Conservation (phyloP, 1,140 invertebrate genomes). For the Diorhabda sublineata region DNA sequence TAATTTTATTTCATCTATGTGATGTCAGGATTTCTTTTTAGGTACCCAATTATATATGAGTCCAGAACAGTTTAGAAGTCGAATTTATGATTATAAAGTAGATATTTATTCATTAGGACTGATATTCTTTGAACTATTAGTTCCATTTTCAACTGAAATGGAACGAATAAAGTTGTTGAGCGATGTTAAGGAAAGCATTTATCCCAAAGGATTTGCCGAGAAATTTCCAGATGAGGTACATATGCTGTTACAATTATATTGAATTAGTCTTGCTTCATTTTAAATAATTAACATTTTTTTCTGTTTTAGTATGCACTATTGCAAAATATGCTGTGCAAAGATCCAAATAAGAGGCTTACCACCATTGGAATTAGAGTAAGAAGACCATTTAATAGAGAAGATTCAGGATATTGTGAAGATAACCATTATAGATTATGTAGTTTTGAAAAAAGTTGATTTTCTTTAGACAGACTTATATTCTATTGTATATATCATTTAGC, state of each 20-base stretch:
- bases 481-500: no score
- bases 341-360: constrained; percentile 70
- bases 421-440: constrained; percentile 22
- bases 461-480: no score
- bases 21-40: constrained; percentile 24
- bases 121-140: constrained; percentile 88
- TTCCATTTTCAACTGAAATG: constrained; percentile 86
- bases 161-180: constrained; percentile 69
- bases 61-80: constrained; percentile 81
- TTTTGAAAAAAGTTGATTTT: constrained; percentile 17
- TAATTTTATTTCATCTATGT: neutral
- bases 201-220: constrained; percentile 64
- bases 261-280: no score
- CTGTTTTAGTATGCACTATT: constrained; percentile 66
- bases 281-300: no score
- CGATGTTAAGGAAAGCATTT: constrained; percentile 61
- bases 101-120: constrained; percentile 95
- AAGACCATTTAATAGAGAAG: constrained; percentile 43
- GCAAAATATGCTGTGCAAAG: constrained; percentile 68
- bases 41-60: constrained; percentile 97
- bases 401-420: constrained; percentile 21
- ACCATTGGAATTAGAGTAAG: constrained; percentile 64
- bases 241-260: no score
- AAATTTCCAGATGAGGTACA: constrained; percentile 68
- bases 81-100: constrained; percentile 87